Conservation (phyloP, 2,113 vertebrate genomes). For the Procapra przewalskii region DNA sequence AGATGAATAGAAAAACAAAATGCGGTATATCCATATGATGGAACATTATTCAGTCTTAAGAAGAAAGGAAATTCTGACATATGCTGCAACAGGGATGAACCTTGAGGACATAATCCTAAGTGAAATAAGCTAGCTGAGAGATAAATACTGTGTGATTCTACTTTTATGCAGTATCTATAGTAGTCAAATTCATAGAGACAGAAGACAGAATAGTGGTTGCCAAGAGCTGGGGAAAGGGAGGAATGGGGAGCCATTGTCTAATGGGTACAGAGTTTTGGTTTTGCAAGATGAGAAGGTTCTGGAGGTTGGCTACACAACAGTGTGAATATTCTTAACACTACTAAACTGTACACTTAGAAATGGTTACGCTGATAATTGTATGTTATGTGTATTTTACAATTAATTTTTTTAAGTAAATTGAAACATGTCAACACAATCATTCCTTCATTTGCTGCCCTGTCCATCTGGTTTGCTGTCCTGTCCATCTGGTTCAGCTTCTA, state of each 20-base stretch:
- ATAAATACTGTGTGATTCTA: neutral
- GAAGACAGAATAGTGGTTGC: neutral
- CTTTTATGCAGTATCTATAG: neutral
- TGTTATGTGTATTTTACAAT: neutral
- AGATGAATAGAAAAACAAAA: neutral
- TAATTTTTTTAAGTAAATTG: neutral
- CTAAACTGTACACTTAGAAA: neutral
- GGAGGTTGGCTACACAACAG: neutral
- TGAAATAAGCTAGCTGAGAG: neutral
- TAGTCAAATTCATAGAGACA: neutral
- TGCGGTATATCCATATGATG: neutral
- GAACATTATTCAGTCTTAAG: neutral
- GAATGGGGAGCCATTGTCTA: neutral
- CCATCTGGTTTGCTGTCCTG: neutral
- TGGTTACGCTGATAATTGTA: neutral
- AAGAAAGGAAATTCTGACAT: neutral
- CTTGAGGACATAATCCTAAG: neutral
- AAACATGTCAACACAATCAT: neutral
- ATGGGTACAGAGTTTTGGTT: neutral
- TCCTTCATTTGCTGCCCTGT: neutral
- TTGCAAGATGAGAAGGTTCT: neutral
- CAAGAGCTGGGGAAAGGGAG: neutral
- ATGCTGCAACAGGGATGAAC: neutral
- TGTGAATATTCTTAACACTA: neutral
- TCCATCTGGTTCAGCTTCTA: neutral